Conservation (phyloP, 2,113 vertebrate species). For the Thamnaconus septentrionalis region DNA sequence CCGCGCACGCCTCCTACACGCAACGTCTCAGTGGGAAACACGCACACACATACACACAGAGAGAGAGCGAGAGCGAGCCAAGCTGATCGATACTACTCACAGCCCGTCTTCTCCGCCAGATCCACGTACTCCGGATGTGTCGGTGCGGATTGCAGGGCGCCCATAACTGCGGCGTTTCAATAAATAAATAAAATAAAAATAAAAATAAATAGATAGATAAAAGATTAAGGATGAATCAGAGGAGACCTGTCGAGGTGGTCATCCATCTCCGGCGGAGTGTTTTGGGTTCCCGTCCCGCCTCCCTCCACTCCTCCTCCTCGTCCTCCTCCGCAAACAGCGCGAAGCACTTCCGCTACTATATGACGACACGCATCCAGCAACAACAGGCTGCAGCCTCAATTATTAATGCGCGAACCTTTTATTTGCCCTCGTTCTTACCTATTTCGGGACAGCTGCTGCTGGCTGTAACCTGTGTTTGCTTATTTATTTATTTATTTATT, state of each 20-base stretch:
- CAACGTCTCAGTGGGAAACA: neutral
- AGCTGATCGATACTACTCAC: slow-evolving; percentile 76
- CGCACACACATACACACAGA: neutral
- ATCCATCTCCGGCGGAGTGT: slow-evolving; percentile 12
- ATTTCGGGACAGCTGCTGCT: no score
- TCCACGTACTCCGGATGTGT: slow-evolving; percentile 75
- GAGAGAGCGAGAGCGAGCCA: neutral
- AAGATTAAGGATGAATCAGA: no score
- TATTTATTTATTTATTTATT: no score
- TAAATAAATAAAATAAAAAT: no score
- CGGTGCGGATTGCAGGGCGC: slow-evolving; percentile 79
- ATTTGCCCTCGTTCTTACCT: no score
- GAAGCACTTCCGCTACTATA: slow-evolving; percentile 58
- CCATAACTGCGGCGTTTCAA: slow-evolving; percentile 71
- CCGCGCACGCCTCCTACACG: slow-evolving; percentile 6
- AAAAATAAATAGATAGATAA: no score
- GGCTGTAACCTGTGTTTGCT: no score
- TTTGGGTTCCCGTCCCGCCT: neutral
- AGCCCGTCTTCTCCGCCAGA: slow-evolving; percentile 86
- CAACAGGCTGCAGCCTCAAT: slow-evolving; percentile 40
- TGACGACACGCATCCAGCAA: slow-evolving; percentile 42
- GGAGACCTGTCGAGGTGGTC: neutral
- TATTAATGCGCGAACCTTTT: slow-evolving; percentile 1
- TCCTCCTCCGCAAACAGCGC: slow-evolving; percentile 21
- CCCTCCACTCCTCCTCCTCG: neutral